Evolutionary conservation across 2,797 vertebrate species (phyloP).

Genomic region (Gouania willdenowi): DNA sequence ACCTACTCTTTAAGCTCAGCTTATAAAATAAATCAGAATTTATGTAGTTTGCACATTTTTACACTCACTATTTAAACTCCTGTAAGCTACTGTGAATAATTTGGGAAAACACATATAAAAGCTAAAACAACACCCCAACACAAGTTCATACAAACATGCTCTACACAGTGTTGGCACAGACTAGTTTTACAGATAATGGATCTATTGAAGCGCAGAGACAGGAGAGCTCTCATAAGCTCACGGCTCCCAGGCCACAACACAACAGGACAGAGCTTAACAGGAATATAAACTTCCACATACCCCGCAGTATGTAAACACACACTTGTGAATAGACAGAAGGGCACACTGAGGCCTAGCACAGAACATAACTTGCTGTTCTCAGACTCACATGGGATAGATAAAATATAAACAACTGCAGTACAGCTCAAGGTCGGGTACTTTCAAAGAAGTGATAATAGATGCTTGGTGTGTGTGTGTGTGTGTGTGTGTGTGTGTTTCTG

Average conservation of each 20-base stretch:
- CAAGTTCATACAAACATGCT: slow-evolving; percentile 5
- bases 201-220: slow-evolving; percentile 56
- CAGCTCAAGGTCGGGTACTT: too few species aligned
- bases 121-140: not conserved
- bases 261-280: slow-evolving; percentile 43
- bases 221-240: slow-evolving; percentile 56
- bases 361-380: slow-evolving; percentile 1
- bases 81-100: not conserved
- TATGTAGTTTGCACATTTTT: too few species aligned
- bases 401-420: too few species aligned
- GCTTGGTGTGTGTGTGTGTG: not conserved
- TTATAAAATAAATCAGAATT: too few species aligned
- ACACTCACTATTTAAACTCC: too few species aligned
- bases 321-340: slow-evolving; percentile 33
- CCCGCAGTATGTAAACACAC: slow-evolving; percentile 33
- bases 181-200: slow-evolving; percentile 65
- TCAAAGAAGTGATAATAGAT: not conserved
- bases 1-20: too few species aligned
- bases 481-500: too few species aligned
- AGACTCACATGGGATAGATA: too few species aligned
- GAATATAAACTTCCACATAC: slow-evolving; percentile 40
- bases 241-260: slow-evolving; percentile 45
- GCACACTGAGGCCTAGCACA: slow-evolving; percentile 4
- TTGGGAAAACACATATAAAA: slow-evolving; percentile 5
- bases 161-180: slow-evolving; percentile 33